Conservation (phyloP, 1,140 invertebrate genomes). For the Gryllus bimaculatus region DNA sequence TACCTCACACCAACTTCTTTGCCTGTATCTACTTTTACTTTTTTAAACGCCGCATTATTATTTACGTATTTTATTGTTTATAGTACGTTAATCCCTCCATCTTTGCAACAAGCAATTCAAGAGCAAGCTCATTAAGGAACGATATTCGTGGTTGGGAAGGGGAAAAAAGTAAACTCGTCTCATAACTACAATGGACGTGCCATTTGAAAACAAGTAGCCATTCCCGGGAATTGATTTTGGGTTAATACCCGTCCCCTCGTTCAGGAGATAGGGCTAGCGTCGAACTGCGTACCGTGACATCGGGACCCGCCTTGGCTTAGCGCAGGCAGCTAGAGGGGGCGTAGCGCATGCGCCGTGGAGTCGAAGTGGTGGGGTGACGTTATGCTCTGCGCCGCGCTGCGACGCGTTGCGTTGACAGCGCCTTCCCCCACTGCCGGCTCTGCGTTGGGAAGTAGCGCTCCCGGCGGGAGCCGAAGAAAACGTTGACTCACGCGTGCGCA, state of each 20-base stretch:
- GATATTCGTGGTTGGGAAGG: neutral
- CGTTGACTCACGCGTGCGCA: neutral
- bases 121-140: too few species aligned
- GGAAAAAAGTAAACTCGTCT: neutral
- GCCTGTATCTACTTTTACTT: too few species aligned
- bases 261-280: neutral
- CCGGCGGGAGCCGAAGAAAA: neutral
- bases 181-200: neutral
- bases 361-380: too few species aligned
- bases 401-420: neutral
- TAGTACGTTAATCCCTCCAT: neutral
- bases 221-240: neutral
- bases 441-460: neutral
- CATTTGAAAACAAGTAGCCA: neutral
- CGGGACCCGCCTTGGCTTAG: neutral
- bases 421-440: neutral
- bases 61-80: too few species aligned
- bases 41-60: too few species aligned
- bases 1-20: too few species aligned
- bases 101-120: neutral
- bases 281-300: neutral
- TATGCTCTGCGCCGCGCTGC: too few species aligned
- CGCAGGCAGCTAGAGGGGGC: neutral
- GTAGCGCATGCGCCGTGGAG: too few species aligned
- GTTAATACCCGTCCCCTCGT: neutral